Evolutionary conservation across 2,888 invertebrate species (phyloP), one percentile per base, ranked within the genome.

Genomic region (Pimpla rufipes): DNA sequence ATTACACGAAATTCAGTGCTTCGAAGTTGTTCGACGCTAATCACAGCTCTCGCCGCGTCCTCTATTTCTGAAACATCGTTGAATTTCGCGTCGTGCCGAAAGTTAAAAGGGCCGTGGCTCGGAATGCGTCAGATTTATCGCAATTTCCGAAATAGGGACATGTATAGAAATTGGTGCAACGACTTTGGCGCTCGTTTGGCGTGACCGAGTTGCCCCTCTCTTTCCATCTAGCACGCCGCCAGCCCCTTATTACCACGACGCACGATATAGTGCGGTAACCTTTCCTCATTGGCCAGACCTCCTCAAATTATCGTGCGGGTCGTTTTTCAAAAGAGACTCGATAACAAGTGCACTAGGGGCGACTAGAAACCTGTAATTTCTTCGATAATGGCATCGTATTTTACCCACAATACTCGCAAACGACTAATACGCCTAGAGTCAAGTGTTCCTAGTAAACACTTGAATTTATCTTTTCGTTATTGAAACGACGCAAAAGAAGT

Each of bases 291-390:
- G 50, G 18, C 50, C 16, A 18, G 16, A 18, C 50, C 18, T 52
- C 50, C 50, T 52, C 50, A 18, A 52, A 52, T 52, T 52, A 52
- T 52, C 50, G 50, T 52, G 50, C 16, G 18, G 18, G 18, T 3
- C 16, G 50, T 21, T 52, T 18, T 52, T 52, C 16, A 21, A 52
- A 21, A 21, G 21, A 8, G 16, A 52, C 50, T 52, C 8, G 21
- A 52, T 52, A 52, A 18, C 50, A 18, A 52, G 50, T 52, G 16
- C 21, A 52, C 2, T 5, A 18, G 1, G 10, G 16, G 47, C 5
- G 47, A 5, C 5, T 47, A 5, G 5, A 16, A 5, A 11, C 47
- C 5, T n/a, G 7, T 47, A 47, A 47, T 47, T 47, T 5, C 29
- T 29, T 29, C 29, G 2, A 3, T 29, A 29, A 29, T 5, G 29